These are phyloP conservation scores for Xiphophorus maculatus DNA, from an alignment of 2,113 vertebrate species.

Conservation along the genomic window DNA sequence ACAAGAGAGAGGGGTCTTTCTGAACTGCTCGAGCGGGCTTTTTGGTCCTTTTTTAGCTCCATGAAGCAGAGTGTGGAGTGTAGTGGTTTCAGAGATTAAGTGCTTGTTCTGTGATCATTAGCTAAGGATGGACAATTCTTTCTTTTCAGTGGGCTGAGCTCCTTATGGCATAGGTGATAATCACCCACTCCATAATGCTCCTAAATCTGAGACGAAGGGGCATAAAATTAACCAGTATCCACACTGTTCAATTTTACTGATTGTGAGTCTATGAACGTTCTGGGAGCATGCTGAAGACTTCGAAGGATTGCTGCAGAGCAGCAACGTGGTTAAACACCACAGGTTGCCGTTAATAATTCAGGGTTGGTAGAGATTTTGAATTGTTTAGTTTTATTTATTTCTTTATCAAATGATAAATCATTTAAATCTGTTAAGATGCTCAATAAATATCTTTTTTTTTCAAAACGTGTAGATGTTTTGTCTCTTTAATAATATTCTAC, in stretches of 20 bases:
- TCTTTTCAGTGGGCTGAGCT: constrained; percentile 33
- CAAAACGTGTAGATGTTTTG: not conserved
- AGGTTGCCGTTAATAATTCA: not conserved
- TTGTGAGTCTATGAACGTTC: constrained; percentile 4
- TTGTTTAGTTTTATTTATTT: not conserved
- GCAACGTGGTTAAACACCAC: not conserved
- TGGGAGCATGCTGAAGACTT: not conserved
- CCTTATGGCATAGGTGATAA: constrained; percentile 16
- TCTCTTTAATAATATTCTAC: constrained; percentile 30
- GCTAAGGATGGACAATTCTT: not conserved
- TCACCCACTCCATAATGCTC: constrained; percentile 3
- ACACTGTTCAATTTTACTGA: not conserved
- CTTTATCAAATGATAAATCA: not conserved
- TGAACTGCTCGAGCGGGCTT: constrained; percentile 16
- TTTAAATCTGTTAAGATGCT: not conserved
- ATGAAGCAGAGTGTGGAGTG: constrained; percentile 9
- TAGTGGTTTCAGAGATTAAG: constrained; percentile 7
- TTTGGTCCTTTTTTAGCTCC: constrained; percentile 7
- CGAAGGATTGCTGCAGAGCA: not conserved
- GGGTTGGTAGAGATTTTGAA: not conserved
- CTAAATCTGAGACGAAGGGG: constrained; percentile 10
- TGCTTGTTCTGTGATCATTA: constrained; percentile 20
- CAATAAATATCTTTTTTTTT: not conserved
- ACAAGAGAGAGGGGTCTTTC: constrained; percentile 40
- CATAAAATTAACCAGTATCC: not conserved